These are phyloP conservation scores for Battus philenor DNA, from an alignment of 1,140 invertebrate genomes.

Conservation along the genomic window DNA sequence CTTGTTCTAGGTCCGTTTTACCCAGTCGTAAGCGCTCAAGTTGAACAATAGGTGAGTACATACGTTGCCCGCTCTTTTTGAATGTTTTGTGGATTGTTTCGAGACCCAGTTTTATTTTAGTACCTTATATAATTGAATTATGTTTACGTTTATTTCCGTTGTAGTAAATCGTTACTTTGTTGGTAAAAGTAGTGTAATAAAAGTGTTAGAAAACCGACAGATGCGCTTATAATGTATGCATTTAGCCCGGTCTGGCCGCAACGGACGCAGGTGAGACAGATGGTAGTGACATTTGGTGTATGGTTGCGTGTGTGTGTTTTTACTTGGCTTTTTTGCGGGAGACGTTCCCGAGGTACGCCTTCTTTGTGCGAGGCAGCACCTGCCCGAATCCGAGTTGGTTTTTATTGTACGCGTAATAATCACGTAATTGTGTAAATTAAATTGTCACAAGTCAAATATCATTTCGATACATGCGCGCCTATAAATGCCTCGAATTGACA, in stretches of 20 bases:
- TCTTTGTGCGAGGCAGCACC: conserved; percentile 58
- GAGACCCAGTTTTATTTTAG: not conserved
- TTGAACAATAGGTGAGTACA: conserved; percentile 47
- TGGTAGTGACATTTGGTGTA: conserved; percentile 60
- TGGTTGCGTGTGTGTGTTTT: conserved; percentile 43
- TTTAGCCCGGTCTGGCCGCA: conserved; percentile 1
- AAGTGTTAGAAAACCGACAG: not conserved
- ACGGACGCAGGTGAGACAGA: conserved; percentile 47
- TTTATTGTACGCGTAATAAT: not conserved
- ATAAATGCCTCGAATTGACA: conserved; percentile 22
- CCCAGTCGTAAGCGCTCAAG: conserved; percentile 27
- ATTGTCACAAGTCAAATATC: conserved; percentile 27
- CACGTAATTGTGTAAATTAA: not conserved
- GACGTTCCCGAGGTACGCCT: conserved; percentile 36
- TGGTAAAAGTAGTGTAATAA: not conserved
- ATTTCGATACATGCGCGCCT: too few relatives aligned
- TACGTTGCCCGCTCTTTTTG: conserved; percentile 28
- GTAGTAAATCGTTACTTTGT: not conserved
- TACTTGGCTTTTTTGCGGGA: conserved; percentile 28
- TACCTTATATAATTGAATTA: too few relatives aligned
- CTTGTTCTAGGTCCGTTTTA: conserved; percentile 51
- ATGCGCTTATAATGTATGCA: too few relatives aligned
- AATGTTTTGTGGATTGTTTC: not conserved
- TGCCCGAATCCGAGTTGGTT: conserved; percentile 37
- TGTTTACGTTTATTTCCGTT: too few relatives aligned